phyloP scores from a whole-genome alignment of 1,140 invertebrate genomes.

The Rhopalosiphum maidis region DNA sequence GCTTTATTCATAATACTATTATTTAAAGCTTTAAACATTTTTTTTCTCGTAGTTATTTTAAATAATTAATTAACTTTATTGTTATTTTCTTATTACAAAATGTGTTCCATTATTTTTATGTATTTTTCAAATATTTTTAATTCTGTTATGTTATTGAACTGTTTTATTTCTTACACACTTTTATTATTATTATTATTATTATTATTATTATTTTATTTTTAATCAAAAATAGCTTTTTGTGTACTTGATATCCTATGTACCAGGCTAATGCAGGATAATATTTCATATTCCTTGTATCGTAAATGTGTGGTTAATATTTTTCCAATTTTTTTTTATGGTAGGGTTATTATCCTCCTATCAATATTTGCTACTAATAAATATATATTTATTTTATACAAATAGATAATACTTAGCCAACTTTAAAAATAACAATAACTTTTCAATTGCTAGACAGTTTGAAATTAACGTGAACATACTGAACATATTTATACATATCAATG shows the following conservation, averaged over 20 bases:
- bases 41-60: not conserved
- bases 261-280: not conserved
- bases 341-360: not conserved
- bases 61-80: conserved; percentile 10
- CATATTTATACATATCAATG: too few relatives aligned
- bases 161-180: not conserved
- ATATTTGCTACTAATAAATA: not conserved
- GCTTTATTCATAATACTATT: not conserved
- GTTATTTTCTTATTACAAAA: not conserved
- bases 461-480: not conserved
- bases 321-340: not conserved
- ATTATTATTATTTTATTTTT: not conserved
- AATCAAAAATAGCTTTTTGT: not conserved
- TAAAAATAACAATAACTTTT: not conserved
- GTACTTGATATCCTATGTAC: not conserved
- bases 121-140: not conserved
- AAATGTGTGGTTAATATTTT: not conserved
- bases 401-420: not conserved
- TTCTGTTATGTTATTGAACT: not conserved
- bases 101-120: not conserved
- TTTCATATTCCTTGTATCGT: not conserved
- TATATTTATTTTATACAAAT: too few relatives aligned
- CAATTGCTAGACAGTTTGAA: not conserved
- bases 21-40: not conserved
- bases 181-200: not conserved